A percentile compares a stretch with the other conserved stretches of the same genome.
Conservation (phyloP, 2,797 vertebrate species). For the Sorex maritimensis region DNA sequence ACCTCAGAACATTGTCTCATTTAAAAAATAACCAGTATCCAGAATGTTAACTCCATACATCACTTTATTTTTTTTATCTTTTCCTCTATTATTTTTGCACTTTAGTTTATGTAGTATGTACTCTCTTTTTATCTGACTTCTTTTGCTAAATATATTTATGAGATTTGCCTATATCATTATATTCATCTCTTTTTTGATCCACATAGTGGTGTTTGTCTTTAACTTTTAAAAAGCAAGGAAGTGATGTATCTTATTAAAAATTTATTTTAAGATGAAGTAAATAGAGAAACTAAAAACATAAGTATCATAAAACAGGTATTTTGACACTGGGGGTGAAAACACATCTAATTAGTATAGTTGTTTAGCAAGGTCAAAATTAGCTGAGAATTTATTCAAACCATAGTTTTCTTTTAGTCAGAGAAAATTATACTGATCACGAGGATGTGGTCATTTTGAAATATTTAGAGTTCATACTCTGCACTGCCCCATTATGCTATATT, state of each 20-base stretch:
- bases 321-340: conserved; percentile 43
- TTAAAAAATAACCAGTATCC: not conserved
- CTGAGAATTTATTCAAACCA: not conserved
- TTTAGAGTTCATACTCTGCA: not conserved
- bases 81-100: not conserved
- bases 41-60: not conserved
- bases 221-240: not conserved
- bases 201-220: not conserved
- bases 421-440: not conserved
- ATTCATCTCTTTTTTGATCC: conserved; percentile 4
- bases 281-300: not conserved
- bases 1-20: not conserved
- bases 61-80: not conserved
- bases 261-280: not conserved
- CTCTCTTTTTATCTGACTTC: conserved; percentile 57
- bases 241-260: not conserved
- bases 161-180: conserved; percentile 52
- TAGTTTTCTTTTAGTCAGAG: not conserved
- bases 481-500: conserved; percentile 4
- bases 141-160: conserved; percentile 67
- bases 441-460: conserved; percentile 56
- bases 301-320: conserved; percentile 62
- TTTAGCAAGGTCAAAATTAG: conserved; percentile 32
- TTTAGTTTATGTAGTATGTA: not conserved
- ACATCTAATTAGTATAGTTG: not conserved